phyloP scores from a whole-genome alignment of 2,888 invertebrate genomes.

The Cataglyphis albicans region DNA sequence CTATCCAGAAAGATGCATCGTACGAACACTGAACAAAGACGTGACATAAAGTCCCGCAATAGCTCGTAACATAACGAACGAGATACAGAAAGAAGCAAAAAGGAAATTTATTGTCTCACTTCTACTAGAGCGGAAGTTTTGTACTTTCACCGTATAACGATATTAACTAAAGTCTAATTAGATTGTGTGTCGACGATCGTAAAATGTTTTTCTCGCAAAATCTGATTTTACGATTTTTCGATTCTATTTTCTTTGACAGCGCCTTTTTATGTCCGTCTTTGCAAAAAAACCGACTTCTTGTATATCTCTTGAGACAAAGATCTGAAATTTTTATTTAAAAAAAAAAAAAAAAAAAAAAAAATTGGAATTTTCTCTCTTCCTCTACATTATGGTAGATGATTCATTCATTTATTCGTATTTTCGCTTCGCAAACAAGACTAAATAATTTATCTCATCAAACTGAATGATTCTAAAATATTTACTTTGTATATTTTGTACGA shows the following conservation, averaged over 20 bases:
- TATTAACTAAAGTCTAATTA: conserved; percentile 27
- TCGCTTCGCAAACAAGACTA: neutral
- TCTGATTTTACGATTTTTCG: neutral
- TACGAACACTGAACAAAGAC: conserved; percentile 22
- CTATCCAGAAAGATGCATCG: conserved; percentile 48
- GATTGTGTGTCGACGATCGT: neutral
- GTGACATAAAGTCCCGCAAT: conserved; percentile 51
- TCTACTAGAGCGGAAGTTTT: neutral
- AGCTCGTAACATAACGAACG: neutral
- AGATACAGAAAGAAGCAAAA: neutral
- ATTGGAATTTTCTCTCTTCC: neutral
- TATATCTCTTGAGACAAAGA: neutral
- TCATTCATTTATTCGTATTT: neutral
- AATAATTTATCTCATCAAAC: conserved; percentile 33
- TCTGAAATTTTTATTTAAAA: conserved; percentile 11
- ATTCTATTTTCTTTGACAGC: neutral
- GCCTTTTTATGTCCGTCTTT: neutral
- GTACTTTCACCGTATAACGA: neutral
- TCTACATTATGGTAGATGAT: neutral
- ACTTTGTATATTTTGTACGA: neutral
- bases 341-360: neutral
- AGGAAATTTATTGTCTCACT: conserved; percentile 16
- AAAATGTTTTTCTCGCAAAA: conserved; percentile 2
- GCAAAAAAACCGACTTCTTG: neutral
- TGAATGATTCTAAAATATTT: conserved; percentile 18